Percentiles rank a stretch among this genome's conserved stretches.
phyloP scores from a whole-genome alignment of 2,888 invertebrate species.

The Phyllotreta striolata region DNA sequence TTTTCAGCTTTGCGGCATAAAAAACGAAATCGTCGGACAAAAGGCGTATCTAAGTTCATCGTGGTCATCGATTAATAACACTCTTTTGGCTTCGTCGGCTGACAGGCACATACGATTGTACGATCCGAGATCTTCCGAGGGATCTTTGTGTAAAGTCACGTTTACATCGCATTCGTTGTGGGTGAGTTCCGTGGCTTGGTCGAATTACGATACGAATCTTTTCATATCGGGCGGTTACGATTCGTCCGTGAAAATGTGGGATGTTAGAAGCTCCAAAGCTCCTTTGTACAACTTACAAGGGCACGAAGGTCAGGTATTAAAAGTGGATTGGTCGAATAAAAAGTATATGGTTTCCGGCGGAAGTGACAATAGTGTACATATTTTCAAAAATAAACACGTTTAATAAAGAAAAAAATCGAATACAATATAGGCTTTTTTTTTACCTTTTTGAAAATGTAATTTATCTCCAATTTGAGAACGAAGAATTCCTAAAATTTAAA shows the following conservation, averaged over 20 bases:
- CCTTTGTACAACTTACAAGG: conserved; percentile 92
- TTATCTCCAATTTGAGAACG: conserved; percentile 60
- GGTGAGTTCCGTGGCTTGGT: conserved; percentile 93
- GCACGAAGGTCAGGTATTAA: conserved; percentile 92
- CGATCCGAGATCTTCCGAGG: conserved; percentile 90
- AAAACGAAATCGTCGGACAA: conserved; percentile 84
- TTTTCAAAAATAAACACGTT: conserved; percentile 70
- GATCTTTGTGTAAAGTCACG: conserved; percentile 84
- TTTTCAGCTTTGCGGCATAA: conserved; percentile 74
- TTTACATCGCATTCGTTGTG: conserved; percentile 91
- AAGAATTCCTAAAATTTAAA: conserved; percentile 55
- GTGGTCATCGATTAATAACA: conserved; percentile 79
- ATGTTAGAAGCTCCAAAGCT: conserved; percentile 89
- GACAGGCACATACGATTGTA: conserved; percentile 91
- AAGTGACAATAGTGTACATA: conserved; percentile 90
- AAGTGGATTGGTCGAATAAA: conserved; percentile 93
- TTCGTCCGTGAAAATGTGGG: conserved; percentile 93
- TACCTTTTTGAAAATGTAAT: conserved; percentile 18
- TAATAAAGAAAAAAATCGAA: conserved; percentile 24
- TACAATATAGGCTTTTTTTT: conserved; percentile 18
- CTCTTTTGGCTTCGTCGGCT: conserved; percentile 86
- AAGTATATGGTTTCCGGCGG: conserved; percentile 89
- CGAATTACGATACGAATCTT: conserved; percentile 78
- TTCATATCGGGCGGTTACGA: conserved; percentile 96
- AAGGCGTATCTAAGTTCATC: conserved; percentile 90